Evolutionary conservation across 2,888 invertebrate genomes (phyloP), one percentile per base, ranked within the genome.

Genomic region (Mythimna vitellina): DNA sequence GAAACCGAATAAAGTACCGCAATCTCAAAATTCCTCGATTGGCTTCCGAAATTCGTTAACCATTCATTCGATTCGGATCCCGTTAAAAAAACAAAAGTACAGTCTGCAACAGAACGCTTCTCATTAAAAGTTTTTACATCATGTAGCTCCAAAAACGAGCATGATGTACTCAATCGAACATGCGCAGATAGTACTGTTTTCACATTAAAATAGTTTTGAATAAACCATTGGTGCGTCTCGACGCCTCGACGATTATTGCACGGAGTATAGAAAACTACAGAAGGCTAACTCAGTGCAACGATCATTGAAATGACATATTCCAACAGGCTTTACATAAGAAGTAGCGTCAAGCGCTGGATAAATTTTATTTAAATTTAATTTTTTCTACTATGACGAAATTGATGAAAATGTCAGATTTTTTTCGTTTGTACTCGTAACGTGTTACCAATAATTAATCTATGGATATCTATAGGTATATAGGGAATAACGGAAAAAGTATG

Each of bases 221-320:
- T 84, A 82, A 86, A 82, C 76, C 75, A 77, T 71, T 73, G 72
- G 69, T 73, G 76, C 66, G 64, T 72, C 73, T 82, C 85, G 78
- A 68, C 58, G 64, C 66, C 63, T 51, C 57, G 32, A 1, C 29
- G 20, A 6, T 61, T 66, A 65, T 60, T 66, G 14, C 1, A 65
- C 8, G 12, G 14, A 20, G 20, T 35, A 46, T 1, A 12, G 22
- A 10, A n/a, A 12, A 29, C 14, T 8, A 10, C 63, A 80, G 70
- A 81, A 84, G 69, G 64, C 22, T 3, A 66, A 73, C n/a, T 65
- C 20, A 0, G 20, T 25, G 29, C 1, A 14, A 25, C 4, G 7
- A 2, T 42, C 1, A 1, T 14, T 1, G 1, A 42, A 10, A 54
- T 12, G 8, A 12, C 53, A 9, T 54, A 14, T 54, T 54, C 14